Evolutionary conservation across 2,888 invertebrate genomes (phyloP), one percentile per base, ranked within the genome.

Genomic region (Lathronympha strigana): DNA sequence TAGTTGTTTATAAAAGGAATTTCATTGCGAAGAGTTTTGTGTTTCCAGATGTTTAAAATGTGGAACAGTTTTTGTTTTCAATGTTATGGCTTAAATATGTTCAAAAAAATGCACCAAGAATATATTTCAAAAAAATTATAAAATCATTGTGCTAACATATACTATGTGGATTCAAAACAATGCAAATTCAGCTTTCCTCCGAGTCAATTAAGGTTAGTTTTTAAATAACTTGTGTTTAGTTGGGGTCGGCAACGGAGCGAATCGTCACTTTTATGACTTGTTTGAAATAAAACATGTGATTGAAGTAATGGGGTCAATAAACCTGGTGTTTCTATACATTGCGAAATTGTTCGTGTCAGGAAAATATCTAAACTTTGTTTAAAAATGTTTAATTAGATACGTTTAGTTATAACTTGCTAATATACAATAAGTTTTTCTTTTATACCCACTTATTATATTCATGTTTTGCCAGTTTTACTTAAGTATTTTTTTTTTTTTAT

Each of bases 171-270:
- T n/a, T 47, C 5, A 45, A 23, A 40, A n/a, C 61, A 67, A 55
- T 9, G 11, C 11, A 51, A 43, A 31, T 17, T 51, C 9, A 36
- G 28, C 49, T 36, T 53, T 61, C 1, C 15, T 1, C 4, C 23
- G 8, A 15, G 15, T 17, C 4, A 11, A 40, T n/a, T 55, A 61
- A 50, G 50, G 43, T 5, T 61, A 9, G 13, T 4, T 43, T 61
- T 55, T 8, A 28, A 62, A 62, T 49, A 31, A 60, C 19, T 21
- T 61, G 68, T 68, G 74, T 74, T 73, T 66, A 72, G 72, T 68
- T 82, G 79, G 88, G 88, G 88, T 88, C 87, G 61, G 68, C 75
- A 82, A 60, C 85, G 76, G 76, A 76, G 79, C 84, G 76, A 76
- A 69, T 74, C 84, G 81, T 83, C 80, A 75, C 75, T 80, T 77